phyloP scores from a whole-genome alignment of 2,797 vertebrate genomes.

The Anas acuta region DNA sequence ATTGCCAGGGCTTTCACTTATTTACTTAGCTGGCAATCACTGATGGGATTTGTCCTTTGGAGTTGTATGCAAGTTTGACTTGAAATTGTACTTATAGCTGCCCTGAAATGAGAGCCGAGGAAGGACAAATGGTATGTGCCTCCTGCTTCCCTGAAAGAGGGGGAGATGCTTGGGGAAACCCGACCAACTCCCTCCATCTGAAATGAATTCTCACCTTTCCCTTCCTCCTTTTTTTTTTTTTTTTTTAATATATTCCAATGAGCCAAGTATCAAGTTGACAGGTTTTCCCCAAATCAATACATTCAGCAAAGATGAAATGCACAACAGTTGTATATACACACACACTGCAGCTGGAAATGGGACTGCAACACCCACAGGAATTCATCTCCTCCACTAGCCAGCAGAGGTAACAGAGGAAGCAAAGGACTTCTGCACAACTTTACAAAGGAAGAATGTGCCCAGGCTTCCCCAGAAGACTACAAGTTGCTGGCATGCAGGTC shows the following conservation, averaged over 20 bases:
- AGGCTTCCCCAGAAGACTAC: neutral
- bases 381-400: neutral
- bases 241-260: neutral
- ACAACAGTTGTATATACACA: fast-evolving
- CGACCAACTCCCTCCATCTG: neutral
- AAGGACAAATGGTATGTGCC: fast-evolving
- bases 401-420: fast-evolving
- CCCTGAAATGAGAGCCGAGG: neutral
- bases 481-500: neutral
- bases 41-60: neutral
- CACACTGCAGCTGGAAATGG: neutral
- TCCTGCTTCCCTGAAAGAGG: neutral
- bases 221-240: neutral
- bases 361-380: neutral
- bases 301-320: neutral
- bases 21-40: neutral
- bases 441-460: neutral
- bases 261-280: neutral
- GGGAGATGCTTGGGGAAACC: neutral
- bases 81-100: neutral
- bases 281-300: neutral
- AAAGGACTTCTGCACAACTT: neutral
- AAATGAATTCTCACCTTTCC: neutral
- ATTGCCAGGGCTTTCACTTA: neutral
- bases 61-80: neutral